Evolutionary conservation across 2,888 invertebrate species (phyloP).

Genomic region (Polyploca ridens): DNA sequence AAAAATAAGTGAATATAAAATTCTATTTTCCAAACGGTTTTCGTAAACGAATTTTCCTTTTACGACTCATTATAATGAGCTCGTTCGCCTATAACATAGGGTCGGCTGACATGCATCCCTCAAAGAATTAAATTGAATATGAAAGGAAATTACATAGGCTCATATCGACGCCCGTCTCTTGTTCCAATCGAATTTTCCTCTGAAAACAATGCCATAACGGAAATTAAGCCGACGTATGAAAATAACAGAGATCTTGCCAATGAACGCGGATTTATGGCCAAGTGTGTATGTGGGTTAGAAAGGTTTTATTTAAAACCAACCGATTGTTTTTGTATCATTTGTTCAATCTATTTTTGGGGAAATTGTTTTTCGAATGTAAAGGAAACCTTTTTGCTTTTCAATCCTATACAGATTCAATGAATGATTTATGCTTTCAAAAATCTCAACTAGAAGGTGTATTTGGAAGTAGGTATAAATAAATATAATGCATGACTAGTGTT

Average conservation of each 20-base stretch:
- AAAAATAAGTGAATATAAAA: constrained; percentile 36
- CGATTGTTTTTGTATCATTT: constrained; percentile 7
- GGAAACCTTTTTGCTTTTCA: background rate
- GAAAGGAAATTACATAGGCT: constrained; percentile 77
- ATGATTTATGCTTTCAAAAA: background rate
- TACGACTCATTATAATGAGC: constrained; percentile 51
- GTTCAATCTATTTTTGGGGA: background rate
- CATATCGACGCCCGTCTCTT: constrained; percentile 69
- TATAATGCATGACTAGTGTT: too few species aligned
- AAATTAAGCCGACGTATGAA: constrained; percentile 78
- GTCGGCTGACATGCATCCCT: constrained; percentile 63
- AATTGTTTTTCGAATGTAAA: background rate
- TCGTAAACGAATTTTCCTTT: constrained; percentile 57
- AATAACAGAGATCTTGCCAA: constrained; percentile 63
- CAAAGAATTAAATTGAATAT: constrained; percentile 77
- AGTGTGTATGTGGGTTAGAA: constrained; percentile 24
- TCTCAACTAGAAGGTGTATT: too few species aligned
- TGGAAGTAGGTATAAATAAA: background rate
- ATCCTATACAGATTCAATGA: background rate
- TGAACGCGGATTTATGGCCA: constrained; percentile 55
- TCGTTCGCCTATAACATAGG: constrained; percentile 51
- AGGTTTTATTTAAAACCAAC: constrained; percentile 12
- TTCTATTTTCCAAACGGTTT: constrained; percentile 47
- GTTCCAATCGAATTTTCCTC: constrained; percentile 74
- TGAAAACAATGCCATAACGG: constrained; percentile 78